Percentiles rank a stretch among this genome's conserved stretches.
Conservation (phyloP, 2,888 invertebrate species). For the Exephanes ischioxanthus region DNA sequence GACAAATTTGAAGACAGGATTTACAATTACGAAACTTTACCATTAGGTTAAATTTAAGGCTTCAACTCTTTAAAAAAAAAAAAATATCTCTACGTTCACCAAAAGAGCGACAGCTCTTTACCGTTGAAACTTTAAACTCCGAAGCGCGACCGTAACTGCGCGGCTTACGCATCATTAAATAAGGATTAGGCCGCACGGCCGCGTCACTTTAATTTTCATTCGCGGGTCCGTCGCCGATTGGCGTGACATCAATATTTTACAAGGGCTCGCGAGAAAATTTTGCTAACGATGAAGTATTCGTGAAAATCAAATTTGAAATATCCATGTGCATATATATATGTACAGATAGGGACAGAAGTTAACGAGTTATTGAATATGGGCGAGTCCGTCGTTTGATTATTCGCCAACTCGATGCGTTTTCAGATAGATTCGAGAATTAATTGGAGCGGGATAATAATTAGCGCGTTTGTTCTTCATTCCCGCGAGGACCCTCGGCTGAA, state of each 20-base stretch:
- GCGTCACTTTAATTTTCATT: constrained; percentile 70
- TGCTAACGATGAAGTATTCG: constrained; percentile 24
- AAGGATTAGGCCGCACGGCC: constrained; percentile 76
- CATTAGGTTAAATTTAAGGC: not conserved
- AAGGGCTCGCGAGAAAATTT: constrained; percentile 51
- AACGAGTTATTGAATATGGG: constrained; percentile 10
- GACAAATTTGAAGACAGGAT: not conserved
- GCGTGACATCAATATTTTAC: constrained; percentile 61
- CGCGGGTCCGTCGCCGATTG: constrained; percentile 35
- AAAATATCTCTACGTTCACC: not conserved
- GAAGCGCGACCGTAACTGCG: constrained; percentile 22
- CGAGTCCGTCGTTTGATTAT: not conserved
- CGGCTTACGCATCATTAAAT: constrained; percentile 79
- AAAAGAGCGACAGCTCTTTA: constrained; percentile 34
- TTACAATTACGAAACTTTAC: not conserved
- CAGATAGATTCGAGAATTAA: not conserved
- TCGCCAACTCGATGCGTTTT: not conserved
- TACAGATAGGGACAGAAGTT: not conserved
- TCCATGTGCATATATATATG: not conserved
- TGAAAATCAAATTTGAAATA: not conserved
- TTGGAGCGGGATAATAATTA: constrained; percentile 21
- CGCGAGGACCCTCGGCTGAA: not conserved
- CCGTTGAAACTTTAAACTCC: constrained; percentile 57
- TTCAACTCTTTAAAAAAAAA: not conserved
- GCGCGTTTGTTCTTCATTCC: constrained; percentile 25